Percentiles rank a stretch among this genome's conserved stretches.
These are phyloP conservation scores for Falco cherrug DNA, from an alignment of 2,797 vertebrate genomes.

Conservation along the genomic window DNA sequence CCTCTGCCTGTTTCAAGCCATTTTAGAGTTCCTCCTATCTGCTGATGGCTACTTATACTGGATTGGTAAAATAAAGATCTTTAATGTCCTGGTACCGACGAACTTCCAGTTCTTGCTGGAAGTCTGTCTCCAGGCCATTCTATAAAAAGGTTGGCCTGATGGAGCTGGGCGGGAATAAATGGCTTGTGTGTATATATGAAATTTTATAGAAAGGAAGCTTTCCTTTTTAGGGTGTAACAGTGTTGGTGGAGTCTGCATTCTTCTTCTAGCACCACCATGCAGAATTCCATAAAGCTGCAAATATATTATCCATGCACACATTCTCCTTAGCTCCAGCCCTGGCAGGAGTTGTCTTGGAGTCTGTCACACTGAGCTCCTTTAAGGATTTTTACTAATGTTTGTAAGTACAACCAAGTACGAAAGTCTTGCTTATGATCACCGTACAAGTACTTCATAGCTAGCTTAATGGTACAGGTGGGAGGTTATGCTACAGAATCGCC, in stretches of 20 bases:
- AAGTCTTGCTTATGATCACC: background rate
- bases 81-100: background rate
- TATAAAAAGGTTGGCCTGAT: background rate
- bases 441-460: background rate
- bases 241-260: background rate
- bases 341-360: background rate
- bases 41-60: background rate
- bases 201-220: background rate
- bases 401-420: background rate
- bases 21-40: background rate
- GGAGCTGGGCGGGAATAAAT: background rate
- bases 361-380: background rate
- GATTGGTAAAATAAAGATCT: background rate
- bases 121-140: background rate
- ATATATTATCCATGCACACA: rapidly evolving
- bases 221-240: background rate
- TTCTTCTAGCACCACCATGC: background rate
- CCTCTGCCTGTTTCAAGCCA: background rate
- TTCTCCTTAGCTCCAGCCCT: background rate
- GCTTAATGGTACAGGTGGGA: background rate
- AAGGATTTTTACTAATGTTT: background rate
- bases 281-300: background rate
- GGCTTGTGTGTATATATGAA: rapidly evolving
- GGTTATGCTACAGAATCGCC: background rate
- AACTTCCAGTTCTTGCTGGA: background rate